These are phyloP conservation scores for Entelurus aequoreus DNA, from an alignment of 2,113 vertebrate genomes.

Conservation along the genomic window DNA sequence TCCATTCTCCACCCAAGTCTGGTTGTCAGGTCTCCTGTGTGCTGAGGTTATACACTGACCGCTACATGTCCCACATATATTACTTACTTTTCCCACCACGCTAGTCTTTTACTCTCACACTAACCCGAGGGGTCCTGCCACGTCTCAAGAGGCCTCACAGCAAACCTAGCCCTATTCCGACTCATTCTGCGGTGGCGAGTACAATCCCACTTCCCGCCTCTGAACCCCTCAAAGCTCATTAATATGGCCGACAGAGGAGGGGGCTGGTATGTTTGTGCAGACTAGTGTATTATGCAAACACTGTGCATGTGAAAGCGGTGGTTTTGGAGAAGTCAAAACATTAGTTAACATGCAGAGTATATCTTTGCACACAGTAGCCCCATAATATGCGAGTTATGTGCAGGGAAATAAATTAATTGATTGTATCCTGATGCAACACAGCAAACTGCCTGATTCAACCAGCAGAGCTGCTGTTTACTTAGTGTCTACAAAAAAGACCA, in stretches of 20 bases:
- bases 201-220: not conserved
- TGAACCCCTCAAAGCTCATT: not conserved
- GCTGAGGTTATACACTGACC: not conserved
- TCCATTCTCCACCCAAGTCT: not conserved
- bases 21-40: not conserved
- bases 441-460: no score
- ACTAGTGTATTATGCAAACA: conserved; percentile 30
- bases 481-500: no score
- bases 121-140: not conserved
- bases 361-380: not conserved
- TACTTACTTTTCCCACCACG: no score
- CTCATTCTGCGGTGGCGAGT: no score
- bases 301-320: conserved; percentile 24
- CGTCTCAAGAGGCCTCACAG: not conserved
- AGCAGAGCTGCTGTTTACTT: no score
- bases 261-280: conserved; percentile 9
- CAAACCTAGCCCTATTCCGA: no score
- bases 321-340: conserved; percentile 1
- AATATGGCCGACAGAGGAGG: not conserved
- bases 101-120: not conserved
- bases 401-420: not conserved
- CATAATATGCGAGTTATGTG: not conserved
- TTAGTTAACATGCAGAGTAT: conserved; percentile 7
- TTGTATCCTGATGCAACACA: no score
- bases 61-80: not conserved